Base-by-base conservation (phyloP, 2,113 vertebrate genomes). In the Bostrychus sinensis region DNA sequence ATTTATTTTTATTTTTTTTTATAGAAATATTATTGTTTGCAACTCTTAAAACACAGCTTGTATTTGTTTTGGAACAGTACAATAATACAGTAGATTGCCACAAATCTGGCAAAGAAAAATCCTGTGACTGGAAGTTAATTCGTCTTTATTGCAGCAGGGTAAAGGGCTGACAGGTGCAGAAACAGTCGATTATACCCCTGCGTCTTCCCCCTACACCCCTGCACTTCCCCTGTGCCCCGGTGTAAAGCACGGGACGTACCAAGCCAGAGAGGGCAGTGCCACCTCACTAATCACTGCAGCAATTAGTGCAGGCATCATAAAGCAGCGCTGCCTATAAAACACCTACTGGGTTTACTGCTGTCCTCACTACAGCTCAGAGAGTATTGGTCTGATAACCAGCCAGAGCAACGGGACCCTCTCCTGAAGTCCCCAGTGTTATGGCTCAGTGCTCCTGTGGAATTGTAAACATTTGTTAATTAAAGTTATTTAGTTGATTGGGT, bases 261-360 rank as follows among this genome's bases (percentile, higher is more conserved):
- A 38, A 75, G 55, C 70, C 66, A 48, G 57, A 66, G 71, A 81
- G 73, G 74, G 72, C 85, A 72, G 74, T 55, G 69, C 75, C 82
- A 77, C 77, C 81, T 84, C 83, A 87, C 86, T 87, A 91, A 90
- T 91, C 90, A 91, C 86, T 78, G 72, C 82, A 28, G 84, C 84
- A 86, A 90, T 90, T 90, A 89, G 87, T 19, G 72, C 72, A 74
- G 72, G 86, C 83, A 36, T 79, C 86, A 86, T 90, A 90, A 84
- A 91, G 72, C 88, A 85, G 57, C 14, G 23, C 65, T 30, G 79
- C 77, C 82, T 64, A 83, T 89, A 85, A 88, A 87, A 87, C 70
- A 73, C 77, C 85, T 69, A 84, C 84, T 63, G 85, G 78, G 75
- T 80, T 78, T 73, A 82, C 64, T 77, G 82, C 75, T 85, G 64